These are phyloP conservation scores for Morone chrysops DNA, from an alignment of 2,113 vertebrate genomes.

Conservation along the genomic window DNA sequence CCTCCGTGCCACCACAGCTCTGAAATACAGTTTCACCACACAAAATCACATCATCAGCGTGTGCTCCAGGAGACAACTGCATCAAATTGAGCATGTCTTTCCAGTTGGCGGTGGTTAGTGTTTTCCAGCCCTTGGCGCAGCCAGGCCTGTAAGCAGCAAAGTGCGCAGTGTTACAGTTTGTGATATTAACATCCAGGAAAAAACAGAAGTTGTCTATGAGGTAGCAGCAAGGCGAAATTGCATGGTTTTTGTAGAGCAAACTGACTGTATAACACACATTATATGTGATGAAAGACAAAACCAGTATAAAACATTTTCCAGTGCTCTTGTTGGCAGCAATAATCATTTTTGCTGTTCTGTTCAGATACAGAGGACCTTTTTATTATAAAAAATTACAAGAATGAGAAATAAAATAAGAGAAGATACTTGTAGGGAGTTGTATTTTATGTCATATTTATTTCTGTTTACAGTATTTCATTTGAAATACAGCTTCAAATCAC, in stretches of 20 bases:
- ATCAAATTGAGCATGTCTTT: slow-evolving; percentile 73
- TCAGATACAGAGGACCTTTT: not conserved
- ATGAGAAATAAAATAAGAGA: not conserved
- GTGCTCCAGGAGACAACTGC: slow-evolving; percentile 68
- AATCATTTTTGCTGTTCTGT: not conserved
- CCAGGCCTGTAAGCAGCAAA: slow-evolving; percentile 38
- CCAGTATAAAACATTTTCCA: slow-evolving; percentile 1
- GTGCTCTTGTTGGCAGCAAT: not conserved
- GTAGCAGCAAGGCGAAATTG: slow-evolving; percentile 21
- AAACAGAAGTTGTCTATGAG: slow-evolving; percentile 41
- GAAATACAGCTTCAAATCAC: not conserved
- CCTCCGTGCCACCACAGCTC: slow-evolving; percentile 41
- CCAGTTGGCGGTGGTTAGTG: slow-evolving; percentile 46
- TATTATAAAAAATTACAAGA: not conserved
- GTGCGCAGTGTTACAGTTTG: slow-evolving; percentile 22
- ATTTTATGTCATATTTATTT: not conserved
- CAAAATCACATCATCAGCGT: slow-evolving; percentile 60
- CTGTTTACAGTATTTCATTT: not conserved
- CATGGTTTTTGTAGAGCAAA: slow-evolving; percentile 22
- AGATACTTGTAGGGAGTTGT: not conserved
- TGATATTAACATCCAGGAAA: slow-evolving; percentile 28
- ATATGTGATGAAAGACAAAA: slow-evolving; percentile 13
- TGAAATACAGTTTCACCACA: slow-evolving; percentile 59
- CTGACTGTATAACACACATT: slow-evolving; percentile 38
- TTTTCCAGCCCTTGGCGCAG: slow-evolving; percentile 52